Evolutionary conservation across 2,888 invertebrate genomes (phyloP).

Genomic region (Hydroisotoma schaefferi): DNA sequence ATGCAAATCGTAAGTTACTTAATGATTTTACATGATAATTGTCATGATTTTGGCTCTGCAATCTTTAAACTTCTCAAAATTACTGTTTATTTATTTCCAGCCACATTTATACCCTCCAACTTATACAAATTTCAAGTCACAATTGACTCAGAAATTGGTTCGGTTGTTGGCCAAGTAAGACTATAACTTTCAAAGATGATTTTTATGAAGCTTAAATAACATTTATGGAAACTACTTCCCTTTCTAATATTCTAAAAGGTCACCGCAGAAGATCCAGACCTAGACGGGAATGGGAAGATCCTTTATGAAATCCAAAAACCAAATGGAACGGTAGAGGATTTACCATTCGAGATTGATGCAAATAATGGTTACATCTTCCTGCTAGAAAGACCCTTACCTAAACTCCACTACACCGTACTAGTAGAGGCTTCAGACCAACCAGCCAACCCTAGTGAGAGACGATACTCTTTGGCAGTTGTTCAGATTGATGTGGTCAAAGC

Average conservation of each 20-base stretch:
- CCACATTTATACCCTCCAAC: constrained; percentile 77
- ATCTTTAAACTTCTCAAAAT: too few relatives aligned
- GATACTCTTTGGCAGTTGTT: constrained; percentile 79
- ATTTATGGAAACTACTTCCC: not conserved
- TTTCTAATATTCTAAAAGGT: constrained; percentile 54
- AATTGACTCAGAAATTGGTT: constrained; percentile 65
- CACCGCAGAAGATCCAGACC: constrained; percentile 76
- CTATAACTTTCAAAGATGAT: constrained; percentile 4
- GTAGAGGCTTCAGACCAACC: constrained; percentile 81
- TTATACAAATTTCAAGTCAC: constrained; percentile 73
- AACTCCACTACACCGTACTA: constrained; percentile 74
- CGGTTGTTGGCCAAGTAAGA: constrained; percentile 65
- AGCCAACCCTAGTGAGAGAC: constrained; percentile 73
- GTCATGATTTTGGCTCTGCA: not conserved
- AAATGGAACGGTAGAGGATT: constrained; percentile 57
- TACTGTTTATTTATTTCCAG: constrained; percentile 51
- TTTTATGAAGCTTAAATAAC: constrained; percentile 4
- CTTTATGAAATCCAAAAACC: constrained; percentile 66
- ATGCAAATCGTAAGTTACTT: constrained; percentile 52
- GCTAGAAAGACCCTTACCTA: constrained; percentile 62
- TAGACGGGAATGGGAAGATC: constrained; percentile 72
- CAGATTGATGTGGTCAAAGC: constrained; percentile 69
- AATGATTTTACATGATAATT: not conserved
- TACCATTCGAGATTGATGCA: constrained; percentile 68
- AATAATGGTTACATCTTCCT: constrained; percentile 68